Evolutionary conservation across 1,140 invertebrate species (phyloP), one percentile per base, ranked within the genome.

Genomic region (Drosophila takahashii): DNA sequence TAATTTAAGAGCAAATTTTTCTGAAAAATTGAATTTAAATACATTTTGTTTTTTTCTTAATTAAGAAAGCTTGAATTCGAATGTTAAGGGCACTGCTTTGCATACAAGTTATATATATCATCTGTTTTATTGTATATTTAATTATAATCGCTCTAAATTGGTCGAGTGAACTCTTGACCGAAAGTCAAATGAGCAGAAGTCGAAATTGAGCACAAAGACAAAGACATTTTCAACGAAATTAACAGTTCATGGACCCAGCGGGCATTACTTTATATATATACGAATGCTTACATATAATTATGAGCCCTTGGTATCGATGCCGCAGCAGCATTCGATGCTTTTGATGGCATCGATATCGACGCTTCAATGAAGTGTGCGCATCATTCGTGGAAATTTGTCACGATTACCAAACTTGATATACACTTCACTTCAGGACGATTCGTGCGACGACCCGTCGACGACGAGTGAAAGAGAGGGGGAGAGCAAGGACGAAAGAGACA

Each of bases 211-310:
- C 42, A 39, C 52, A 59, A 53, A 48, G 64, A 54, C 42, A 53
- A 50, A 51, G 61, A 58, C 37, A 74, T 77, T 86, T 86, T 67
- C 66, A 70, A 61, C 54, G 52, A 79, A 87, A 79, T 86, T 86
- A 86, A 79, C 83, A 81, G 83, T 78, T 87, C 81, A 78, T 81
- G 45, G 67, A 85, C 81, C 81, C 67, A 65, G 44, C 15, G 16
- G 54, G 15, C 26, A 64, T 15, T 50, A 52, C 44, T 45, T 13
- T 41, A 15, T 60, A 29, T 39, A 60, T 18, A n/a, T 34, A 53
- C 22, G 42, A n/a, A 29, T 41, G 47, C 50, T 9, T 45, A 53
- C 61, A 60, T 67, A 76, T 81, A 86, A 87, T 87, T 86, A 85
- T 81, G 64, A 56, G 74, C 81, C 81, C 74, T 85, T 74, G 81